Evolutionary conservation across 2,888 invertebrate species (phyloP).

Genomic region (Philonicus albiceps): DNA sequence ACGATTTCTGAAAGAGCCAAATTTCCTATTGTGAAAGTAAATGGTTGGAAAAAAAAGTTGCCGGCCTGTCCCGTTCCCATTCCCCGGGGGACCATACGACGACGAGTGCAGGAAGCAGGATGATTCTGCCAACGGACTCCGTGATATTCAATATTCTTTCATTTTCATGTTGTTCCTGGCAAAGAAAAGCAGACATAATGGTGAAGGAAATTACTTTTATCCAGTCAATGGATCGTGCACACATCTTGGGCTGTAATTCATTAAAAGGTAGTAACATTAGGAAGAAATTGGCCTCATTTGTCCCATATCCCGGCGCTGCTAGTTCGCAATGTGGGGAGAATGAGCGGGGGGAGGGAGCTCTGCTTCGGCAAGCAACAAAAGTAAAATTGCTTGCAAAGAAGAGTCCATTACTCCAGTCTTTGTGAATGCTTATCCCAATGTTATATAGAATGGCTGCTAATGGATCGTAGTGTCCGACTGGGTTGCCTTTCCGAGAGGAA

Average conservation of each 20-base stretch:
- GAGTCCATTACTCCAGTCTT: constrained; percentile 35
- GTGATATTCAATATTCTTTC: constrained; percentile 21
- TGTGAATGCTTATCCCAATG: constrained; percentile 27
- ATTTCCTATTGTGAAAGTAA: constrained; percentile 15
- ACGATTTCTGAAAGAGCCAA: not conserved
- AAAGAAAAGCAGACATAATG: constrained; percentile 13
- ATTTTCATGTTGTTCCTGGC: not conserved
- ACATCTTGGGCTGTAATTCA: constrained; percentile 29
- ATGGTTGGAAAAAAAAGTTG: not conserved
- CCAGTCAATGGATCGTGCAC: constrained; percentile 25
- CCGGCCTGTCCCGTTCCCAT: not conserved
- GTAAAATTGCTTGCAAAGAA: constrained; percentile 14
- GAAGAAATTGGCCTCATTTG: constrained; percentile 30
- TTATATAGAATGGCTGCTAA: constrained; percentile 30
- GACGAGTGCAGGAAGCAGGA: not conserved
- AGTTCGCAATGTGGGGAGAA: not conserved
- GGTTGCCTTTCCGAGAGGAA: not conserved
- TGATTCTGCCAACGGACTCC: not conserved
- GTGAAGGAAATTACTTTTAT: constrained; percentile 27
- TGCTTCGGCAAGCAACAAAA: not conserved
- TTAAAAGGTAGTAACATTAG: constrained; percentile 35
- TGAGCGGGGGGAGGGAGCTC: too few species aligned
- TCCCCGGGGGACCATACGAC: not conserved
- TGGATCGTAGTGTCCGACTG: constrained; percentile 1
- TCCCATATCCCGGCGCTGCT: not conserved